Percentiles rank a stretch among this genome's conserved stretches.
phyloP scores from a whole-genome alignment of 2,888 invertebrate species.

The Formica aserva region DNA sequence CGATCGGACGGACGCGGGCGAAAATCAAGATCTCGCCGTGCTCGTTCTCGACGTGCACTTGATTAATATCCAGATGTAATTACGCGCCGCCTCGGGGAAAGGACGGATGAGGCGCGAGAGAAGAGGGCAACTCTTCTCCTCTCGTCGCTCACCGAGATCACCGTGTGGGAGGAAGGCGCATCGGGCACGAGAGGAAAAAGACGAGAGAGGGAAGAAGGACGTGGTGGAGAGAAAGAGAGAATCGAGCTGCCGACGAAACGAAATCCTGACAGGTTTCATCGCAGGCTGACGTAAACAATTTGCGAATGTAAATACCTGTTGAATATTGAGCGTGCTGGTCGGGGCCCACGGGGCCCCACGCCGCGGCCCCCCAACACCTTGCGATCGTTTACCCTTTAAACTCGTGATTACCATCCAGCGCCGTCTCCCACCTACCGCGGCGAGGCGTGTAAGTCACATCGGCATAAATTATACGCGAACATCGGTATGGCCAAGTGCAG shows the following conservation, averaged over 20 bases:
- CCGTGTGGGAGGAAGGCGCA: conserved; percentile 37
- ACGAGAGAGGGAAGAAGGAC: neutral
- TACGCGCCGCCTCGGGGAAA: conserved; percentile 60
- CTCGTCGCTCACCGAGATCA: conserved; percentile 28
- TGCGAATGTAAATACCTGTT: conserved; percentile 85
- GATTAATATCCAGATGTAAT: conserved; percentile 74
- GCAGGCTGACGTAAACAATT: conserved; percentile 85
- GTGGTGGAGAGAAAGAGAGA: conserved; percentile 28
- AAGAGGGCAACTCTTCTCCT: conserved; percentile 50
- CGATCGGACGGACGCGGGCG: conserved; percentile 49
- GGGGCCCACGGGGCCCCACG: conserved; percentile 74
- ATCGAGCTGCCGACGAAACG: conserved; percentile 76
- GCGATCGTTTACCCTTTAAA: conserved; percentile 81
- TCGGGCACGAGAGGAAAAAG: conserved; percentile 10
- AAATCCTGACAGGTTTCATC: conserved; percentile 84
- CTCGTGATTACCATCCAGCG: conserved; percentile 77
- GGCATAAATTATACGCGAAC: conserved; percentile 78
- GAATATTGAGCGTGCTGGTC: conserved; percentile 80
- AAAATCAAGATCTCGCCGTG: conserved; percentile 73
- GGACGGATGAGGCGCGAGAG: conserved; percentile 51
- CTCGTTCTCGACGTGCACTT: conserved; percentile 64
- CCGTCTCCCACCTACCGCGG: conserved; percentile 72
- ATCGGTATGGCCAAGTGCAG: conserved; percentile 60
- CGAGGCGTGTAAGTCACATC: conserved; percentile 71
- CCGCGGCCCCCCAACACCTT: conserved; percentile 76